Evolutionary conservation across 2,888 invertebrate species (phyloP).

Genomic region (Ochropleura leucogaster): DNA sequence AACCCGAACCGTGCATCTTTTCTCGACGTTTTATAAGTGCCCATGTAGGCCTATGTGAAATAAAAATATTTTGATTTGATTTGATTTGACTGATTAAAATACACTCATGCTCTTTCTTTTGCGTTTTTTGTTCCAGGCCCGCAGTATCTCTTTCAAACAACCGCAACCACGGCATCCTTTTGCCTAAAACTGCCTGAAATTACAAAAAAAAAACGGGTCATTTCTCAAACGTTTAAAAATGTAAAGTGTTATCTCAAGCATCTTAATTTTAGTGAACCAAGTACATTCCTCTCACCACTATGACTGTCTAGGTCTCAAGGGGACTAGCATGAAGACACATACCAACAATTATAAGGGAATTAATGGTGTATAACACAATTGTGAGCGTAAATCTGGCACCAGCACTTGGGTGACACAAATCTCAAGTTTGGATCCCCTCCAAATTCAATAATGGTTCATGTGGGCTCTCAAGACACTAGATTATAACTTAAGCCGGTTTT

Average conservation of each 20-base stretch:
- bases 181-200: too few species aligned
- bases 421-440: constrained; percentile 79
- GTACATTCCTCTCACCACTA: neutral
- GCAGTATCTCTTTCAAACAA: too few species aligned
- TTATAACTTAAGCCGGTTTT: constrained; percentile 69
- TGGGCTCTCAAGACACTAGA: constrained; percentile 78
- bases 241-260: neutral
- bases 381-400: constrained; percentile 80
- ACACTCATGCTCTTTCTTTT: too few species aligned
- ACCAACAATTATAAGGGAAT: constrained; percentile 68
- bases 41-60: too few species aligned
- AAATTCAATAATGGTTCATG: constrained; percentile 84
- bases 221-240: neutral
- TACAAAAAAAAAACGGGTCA: neutral
- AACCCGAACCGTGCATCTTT: too few species aligned
- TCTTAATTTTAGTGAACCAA: neutral
- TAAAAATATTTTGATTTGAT: too few species aligned
- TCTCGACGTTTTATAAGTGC: too few species aligned
- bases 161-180: too few species aligned
- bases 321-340: constrained; percentile 26
- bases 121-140: too few species aligned
- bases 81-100: too few species aligned
- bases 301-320: neutral
- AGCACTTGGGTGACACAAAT: constrained; percentile 84
- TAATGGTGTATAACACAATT: constrained; percentile 70